These are phyloP conservation scores for Chymomyza costata DNA, from an alignment of 1,140 invertebrate species.

Conservation along the genomic window DNA sequence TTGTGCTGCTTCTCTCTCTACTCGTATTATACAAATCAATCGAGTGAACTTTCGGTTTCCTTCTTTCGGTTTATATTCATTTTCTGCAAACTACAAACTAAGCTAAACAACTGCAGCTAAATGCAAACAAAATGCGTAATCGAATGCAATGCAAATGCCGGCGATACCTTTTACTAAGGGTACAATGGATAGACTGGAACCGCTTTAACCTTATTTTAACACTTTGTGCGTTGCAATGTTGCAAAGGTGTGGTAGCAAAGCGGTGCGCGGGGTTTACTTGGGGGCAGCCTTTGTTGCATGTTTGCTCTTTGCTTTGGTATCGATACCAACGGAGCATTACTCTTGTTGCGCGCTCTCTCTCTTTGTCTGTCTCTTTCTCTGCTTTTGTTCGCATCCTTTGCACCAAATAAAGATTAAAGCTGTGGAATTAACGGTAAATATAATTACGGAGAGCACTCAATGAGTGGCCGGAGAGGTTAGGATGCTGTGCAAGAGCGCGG, in stretches of 20 bases:
- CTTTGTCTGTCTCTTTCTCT: conserved; percentile 8
- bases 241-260: conserved; percentile 7
- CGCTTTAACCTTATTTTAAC: background rate
- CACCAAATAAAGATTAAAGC: conserved; percentile 36
- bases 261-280: conserved; percentile 5
- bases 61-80: too few species aligned
- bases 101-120: conserved; percentile 57
- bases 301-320: too few species aligned
- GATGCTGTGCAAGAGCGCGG: background rate
- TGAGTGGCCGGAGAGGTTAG: conserved; percentile 4
- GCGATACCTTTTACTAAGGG: too few species aligned
- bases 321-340: too few species aligned
- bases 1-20: too few species aligned
- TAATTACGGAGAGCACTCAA: conserved; percentile 47
- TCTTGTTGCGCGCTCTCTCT: conserved; percentile 10
- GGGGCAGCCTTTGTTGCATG: conserved; percentile 20
- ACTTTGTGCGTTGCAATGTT: background rate
- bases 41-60: too few species aligned
- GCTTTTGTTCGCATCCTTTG: conserved; percentile 33
- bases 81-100: conserved; percentile 20
- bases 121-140: conserved; percentile 60
- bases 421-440: conserved; percentile 57
- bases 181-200: background rate
- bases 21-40: too few species aligned
- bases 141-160: conserved; percentile 58